These are phyloP conservation scores for Silurus asotus DNA, from an alignment of 2,113 vertebrate genomes.

Conservation along the genomic window DNA sequence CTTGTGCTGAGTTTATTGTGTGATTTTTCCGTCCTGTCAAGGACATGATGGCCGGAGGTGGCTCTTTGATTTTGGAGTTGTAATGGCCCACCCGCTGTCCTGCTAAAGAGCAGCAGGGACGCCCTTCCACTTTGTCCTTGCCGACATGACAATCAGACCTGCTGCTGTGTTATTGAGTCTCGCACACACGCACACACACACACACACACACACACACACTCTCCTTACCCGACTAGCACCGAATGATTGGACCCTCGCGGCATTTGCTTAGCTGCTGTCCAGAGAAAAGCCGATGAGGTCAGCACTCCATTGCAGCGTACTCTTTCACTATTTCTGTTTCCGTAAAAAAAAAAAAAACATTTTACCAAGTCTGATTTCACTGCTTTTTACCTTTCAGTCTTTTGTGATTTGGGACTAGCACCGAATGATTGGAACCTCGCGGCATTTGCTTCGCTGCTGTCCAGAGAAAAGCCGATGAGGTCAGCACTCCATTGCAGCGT, in stretches of 20 bases:
- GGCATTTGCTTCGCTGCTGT: constrained; percentile 54
- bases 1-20: background rate
- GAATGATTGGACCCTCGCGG: constrained; percentile 69
- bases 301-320: background rate
- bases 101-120: constrained; percentile 61
- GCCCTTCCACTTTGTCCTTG: constrained; percentile 65
- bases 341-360: background rate
- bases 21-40: constrained; percentile 56
- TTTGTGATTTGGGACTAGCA: constrained; percentile 53
- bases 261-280: constrained; percentile 54
- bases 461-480: constrained; percentile 52
- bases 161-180: constrained; percentile 72
- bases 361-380: constrained; percentile 12
- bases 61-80: constrained; percentile 60
- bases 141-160: constrained; percentile 67
- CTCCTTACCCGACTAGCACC: background rate
- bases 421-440: constrained; percentile 68
- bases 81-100: constrained; percentile 62
- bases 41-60: constrained; percentile 64
- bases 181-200: constrained; percentile 58
- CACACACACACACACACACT: constrained; percentile 18
- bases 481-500: background rate
- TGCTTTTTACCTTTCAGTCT: background rate
- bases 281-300: constrained; percentile 49
- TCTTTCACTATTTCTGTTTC: constrained; percentile 6